phyloP scores from a whole-genome alignment of 2,113 vertebrate genomes.

The Lycaon pictus region DNA sequence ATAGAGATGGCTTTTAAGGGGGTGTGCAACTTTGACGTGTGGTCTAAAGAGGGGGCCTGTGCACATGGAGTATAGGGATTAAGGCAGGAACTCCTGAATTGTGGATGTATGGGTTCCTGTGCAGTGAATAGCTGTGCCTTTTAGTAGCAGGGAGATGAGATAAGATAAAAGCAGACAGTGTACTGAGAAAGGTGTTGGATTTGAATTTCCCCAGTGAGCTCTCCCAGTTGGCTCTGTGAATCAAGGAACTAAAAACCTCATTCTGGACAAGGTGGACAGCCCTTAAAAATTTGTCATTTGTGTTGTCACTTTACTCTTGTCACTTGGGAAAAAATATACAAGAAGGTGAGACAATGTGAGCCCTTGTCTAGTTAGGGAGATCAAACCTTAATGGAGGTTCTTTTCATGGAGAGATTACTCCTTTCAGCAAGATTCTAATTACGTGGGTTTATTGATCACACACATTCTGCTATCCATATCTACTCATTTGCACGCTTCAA shows the following conservation, averaged over 20 bases:
- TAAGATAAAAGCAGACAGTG: background rate
- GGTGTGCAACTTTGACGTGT: background rate
- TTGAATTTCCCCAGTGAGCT: background rate
- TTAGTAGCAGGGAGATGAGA: background rate
- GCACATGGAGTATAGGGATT: background rate
- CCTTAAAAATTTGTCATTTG: constrained; percentile 47
- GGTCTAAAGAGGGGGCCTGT: background rate
- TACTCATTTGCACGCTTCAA: constrained; percentile 78
- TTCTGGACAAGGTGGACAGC: background rate
- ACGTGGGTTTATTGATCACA: constrained; percentile 71
- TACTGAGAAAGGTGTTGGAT: background rate
- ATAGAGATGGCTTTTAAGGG: background rate
- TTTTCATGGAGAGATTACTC: constrained; percentile 33
- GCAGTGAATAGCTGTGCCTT: background rate
- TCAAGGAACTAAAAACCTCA: background rate
- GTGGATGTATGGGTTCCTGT: background rate
- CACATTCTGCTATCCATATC: constrained; percentile 55
- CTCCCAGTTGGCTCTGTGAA: background rate
- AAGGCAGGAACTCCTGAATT: background rate
- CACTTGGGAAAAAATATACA: constrained; percentile 34
- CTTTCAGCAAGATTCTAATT: constrained; percentile 73
- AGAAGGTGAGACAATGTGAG: background rate
- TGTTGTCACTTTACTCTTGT: background rate
- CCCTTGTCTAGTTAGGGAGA: background rate
- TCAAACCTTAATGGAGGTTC: background rate